Evolutionary conservation across 2,113 vertebrate species (phyloP), one percentile per base, ranked within the genome.

Genomic region (Gallinago paraguaiae): DNA sequence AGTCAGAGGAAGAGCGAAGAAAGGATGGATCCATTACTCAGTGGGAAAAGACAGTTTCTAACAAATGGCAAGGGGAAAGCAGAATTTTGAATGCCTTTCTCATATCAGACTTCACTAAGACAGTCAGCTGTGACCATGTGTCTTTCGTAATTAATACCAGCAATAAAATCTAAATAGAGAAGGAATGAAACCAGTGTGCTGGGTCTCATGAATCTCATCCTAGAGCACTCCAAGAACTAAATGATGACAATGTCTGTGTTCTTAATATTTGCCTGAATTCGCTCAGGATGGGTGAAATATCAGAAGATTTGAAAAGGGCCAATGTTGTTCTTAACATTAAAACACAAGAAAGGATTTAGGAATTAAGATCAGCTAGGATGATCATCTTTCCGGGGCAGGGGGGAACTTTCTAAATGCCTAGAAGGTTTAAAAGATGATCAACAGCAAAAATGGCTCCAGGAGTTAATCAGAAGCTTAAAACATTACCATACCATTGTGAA

Each of bases 401-500:
- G 17, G 31, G 56, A 92, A 71, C 10, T 4, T 28, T 75, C 10
- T n/a, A 91, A 54, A 71, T 60, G 69, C 48, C 48, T 71, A 30
- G 22, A 77, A 91, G 64, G 84, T 54, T 78, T 70, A 51, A 79
- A 91, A 84, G 61, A 93, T 48, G 9, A 84, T 56, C 82, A 91
- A 78, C 18, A 76, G 48, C 48, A 90, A 89, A 91, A 92, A 82
- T 78, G 48, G 16, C 41, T 61, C 45, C 46, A 64, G 57, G 45
- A 90, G 20, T 88, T 92, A 60, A 79, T 65, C 33, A 41, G 48
- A 92, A 85, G 79, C 90, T 92, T 82, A 94, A 93, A 93, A 94
- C 7, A 25, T 71, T 87, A 87, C 17, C 33, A 69, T 31, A 33
- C 4, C 39, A 77, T 15, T 72, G 27, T 53, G 48, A 17, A 90